Evolutionary conservation across 1,140 invertebrate species (phyloP), one percentile per base, ranked within the genome.

Genomic region (Mercenaria mercenaria): DNA sequence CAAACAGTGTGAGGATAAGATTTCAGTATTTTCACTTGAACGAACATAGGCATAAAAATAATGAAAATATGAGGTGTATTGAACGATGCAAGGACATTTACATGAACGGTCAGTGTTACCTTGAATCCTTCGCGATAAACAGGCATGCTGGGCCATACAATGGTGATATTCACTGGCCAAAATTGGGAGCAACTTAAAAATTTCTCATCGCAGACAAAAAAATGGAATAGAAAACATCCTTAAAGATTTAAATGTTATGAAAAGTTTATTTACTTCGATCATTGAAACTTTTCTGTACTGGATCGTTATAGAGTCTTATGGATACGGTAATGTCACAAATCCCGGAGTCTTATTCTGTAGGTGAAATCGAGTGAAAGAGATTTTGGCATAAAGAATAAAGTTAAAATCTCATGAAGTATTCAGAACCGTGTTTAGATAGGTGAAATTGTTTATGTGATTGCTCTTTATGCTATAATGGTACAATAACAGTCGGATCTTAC

Each of bases 341-440:
- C n/a, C n/a, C 59, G 59, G 10, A 1, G 26, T 23, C 8, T 29
- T 56, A 64, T 64, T 64, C 15, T 26, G 26, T 29, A 6, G 59
- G 15, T 26, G 59, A 64, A 64, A 64, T 64, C 59, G n/a, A 64
- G 59, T 64, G 59, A 64, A 64, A 29, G 59, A 64, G 59, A 64
- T 64, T 64, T 64, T 64, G n/a, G 59, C 26, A 64, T 29, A 8
- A 64, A 10, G 59, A n/a, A n/a, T 26, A 1, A 29, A 64, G 26
- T 26, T 64, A 1, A 64, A 64, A 64, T 29, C 26, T 23, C 20
- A 56, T 56, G n/a, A 56, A 56, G 52, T 56, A 56, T 56, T 56
- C 20, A 56, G 20, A 56, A 56, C 15, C n/a, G 52, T 56, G 15
- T 56, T 56, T 56, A n/a, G n/a, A n/a, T n/a, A n/a, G n/a, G n/a